Evolutionary conservation across 1,140 invertebrate genomes (phyloP), one percentile per base, ranked within the genome.

Genomic region (Camponotus floridanus): DNA sequence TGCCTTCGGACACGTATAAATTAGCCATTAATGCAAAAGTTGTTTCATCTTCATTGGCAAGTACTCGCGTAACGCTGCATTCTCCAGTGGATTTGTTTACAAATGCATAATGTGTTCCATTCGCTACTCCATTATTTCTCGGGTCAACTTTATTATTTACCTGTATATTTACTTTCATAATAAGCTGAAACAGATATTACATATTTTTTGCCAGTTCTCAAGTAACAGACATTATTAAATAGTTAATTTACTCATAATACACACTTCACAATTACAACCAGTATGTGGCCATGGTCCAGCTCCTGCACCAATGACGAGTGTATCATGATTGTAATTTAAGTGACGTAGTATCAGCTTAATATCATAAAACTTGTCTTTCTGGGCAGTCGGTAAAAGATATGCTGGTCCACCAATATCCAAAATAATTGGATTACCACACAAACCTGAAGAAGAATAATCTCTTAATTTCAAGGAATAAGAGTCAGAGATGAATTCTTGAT

Each of bases 371-470:
- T 98, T 98, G 18, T 98, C 95, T 87, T 96, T 96, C 89, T 97
- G 95, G 3, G 97, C 97, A 3, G 96, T 87, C 7, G 98, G 98
- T 87, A 98, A 92, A 64, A 99, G 94, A 95, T 97, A 98, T 18
- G 98, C 96, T 33, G 97, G 96, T 3, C 98, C 98, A 64, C 98
- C 98, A 76, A 99, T 92, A 95, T 99, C 98, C 61, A 98, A 94
- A 51, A 99, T 92, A 78, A 96, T 96, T 2, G 97, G 95, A 57
- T 96, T 96, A 11, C 98, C 98, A 89, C 96, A 95, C 70, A 99
- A 92, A 36, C 98, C 98, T 98, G 87, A 74, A 92, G 4, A 51
- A 90, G 59, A n/a, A 74, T 55, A 48, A 36, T 36, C 55, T 33
- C 67, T 80, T 85, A 65, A 76, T 57, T 84, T 13, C 39, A 87